A percentile compares a stretch with the other conserved stretches of the same genome.
Conservation (phyloP, 2,797 vertebrate genomes). For the Crotalus adamanteus region DNA sequence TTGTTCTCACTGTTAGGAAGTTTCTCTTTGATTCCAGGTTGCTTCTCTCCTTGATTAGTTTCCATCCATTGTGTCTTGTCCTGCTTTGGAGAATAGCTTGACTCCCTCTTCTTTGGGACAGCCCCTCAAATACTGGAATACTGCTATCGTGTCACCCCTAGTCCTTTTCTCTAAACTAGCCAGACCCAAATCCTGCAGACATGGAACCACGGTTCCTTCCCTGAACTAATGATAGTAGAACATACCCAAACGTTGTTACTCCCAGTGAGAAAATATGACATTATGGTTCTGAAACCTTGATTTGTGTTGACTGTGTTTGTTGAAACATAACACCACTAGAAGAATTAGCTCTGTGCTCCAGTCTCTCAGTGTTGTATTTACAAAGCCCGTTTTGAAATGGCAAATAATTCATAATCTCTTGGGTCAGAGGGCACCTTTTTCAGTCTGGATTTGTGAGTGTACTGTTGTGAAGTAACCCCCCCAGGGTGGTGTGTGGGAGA, state of each 20-base stretch:
- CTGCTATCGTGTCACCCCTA: not conserved
- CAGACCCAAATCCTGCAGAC: not conserved
- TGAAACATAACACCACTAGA: not conserved
- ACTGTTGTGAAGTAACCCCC: slow-evolving; percentile 3
- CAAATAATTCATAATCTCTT: slow-evolving; percentile 44
- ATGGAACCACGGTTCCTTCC: not conserved
- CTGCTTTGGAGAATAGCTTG: not conserved
- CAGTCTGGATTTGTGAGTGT: not conserved
- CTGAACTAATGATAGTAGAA: not conserved
- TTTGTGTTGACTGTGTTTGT: not conserved
- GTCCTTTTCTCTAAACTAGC: not conserved
- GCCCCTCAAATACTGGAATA: not conserved
- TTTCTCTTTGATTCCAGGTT: too few species aligned
- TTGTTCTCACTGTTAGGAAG: too few species aligned
- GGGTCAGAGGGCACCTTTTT: slow-evolving; percentile 34
- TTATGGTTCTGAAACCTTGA: slow-evolving; percentile 4
- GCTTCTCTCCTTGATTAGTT: not conserved
- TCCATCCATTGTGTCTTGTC: not conserved
- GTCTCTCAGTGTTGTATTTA: slow-evolving; percentile 41
- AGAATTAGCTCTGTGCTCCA: not conserved
- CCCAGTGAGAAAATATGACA: not conserved
- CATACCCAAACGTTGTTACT: not conserved
- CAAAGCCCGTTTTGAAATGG: slow-evolving; percentile 45
- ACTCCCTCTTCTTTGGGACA: not conserved
- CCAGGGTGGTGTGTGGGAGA: not conserved